Percentiles rank a stretch among this genome's conserved stretches.
Conservation (phyloP, 2,113 vertebrate genomes). For the Blennius ocellaris region DNA sequence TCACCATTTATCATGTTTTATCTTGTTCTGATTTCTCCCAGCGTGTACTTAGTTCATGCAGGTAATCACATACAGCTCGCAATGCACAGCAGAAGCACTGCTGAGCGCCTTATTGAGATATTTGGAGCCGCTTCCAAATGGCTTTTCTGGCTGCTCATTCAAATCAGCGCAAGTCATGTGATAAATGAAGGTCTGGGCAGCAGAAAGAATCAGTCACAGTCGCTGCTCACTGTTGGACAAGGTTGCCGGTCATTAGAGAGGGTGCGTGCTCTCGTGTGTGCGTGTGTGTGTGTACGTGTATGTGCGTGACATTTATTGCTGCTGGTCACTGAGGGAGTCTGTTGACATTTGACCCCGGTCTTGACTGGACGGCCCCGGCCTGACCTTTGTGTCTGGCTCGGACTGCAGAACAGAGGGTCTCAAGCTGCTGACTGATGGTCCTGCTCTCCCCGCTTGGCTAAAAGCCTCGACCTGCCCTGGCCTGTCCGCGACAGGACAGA, state of each 20-base stretch:
- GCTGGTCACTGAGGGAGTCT: constrained; percentile 62
- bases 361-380: constrained; percentile 61
- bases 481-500: constrained; percentile 44
- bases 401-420: constrained; percentile 70
- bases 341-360: constrained; percentile 65
- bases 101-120: constrained; percentile 42
- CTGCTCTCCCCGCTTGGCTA: constrained; percentile 55
- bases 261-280: neutral
- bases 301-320: constrained; percentile 52
- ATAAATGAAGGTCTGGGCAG: constrained; percentile 60
- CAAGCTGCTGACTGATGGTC: constrained; percentile 63
- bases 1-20: constrained; percentile 52
- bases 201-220: constrained; percentile 60
- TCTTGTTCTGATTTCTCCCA: constrained; percentile 53
- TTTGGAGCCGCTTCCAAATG: constrained; percentile 38
- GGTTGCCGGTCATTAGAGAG: constrained; percentile 41
- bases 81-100: neutral
- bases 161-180: constrained; percentile 52
- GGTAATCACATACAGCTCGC: constrained; percentile 29
- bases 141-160: constrained; percentile 34
- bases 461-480: constrained; percentile 62
- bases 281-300: neutral
- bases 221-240: constrained; percentile 51
- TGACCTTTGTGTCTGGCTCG: constrained; percentile 73
- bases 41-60: constrained; percentile 37